Conservation (phyloP, 2,888 invertebrate genomes). For the Eristalis intricaria region DNA sequence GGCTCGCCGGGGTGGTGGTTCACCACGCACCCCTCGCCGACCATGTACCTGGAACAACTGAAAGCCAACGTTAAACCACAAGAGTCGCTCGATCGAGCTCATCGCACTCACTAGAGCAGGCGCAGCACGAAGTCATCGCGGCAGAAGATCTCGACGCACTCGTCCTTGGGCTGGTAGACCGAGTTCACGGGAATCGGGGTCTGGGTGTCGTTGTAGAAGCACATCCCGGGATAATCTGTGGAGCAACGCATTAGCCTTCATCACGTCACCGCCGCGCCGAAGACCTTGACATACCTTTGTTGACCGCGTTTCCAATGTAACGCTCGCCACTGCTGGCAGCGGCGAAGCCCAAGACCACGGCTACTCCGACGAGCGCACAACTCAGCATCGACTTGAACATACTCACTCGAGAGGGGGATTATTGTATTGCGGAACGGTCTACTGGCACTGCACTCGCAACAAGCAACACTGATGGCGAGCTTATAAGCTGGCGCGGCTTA, state of each 20-base stretch:
- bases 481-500: conserved; percentile 12
- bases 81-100: not conserved
- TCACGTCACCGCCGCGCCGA: not conserved
- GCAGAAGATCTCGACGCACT: conserved; percentile 34
- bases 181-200: conserved; percentile 22
- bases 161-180: conserved; percentile 3
- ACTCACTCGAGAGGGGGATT: not conserved
- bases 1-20: conserved; percentile 20
- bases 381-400: conserved; percentile 10
- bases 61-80: not conserved
- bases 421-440: not conserved
- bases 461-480: conserved; percentile 16
- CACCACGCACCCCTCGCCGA: conserved; percentile 47
- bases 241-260: not conserved
- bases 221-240: conserved; percentile 45
- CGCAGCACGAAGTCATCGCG: conserved; percentile 40
- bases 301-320: conserved; percentile 36
- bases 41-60: conserved; percentile 48
- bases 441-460: not conserved
- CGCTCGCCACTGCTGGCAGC: conserved; percentile 1
- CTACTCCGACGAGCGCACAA: conserved; percentile 4
- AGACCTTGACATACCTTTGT: conserved; percentile 27
- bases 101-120: conserved; percentile 17
- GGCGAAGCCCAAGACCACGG: not conserved
- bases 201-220: conserved; percentile 40